Base-by-base conservation (phyloP, 1,140 invertebrate species). In the Drosophila elegans region DNA sequence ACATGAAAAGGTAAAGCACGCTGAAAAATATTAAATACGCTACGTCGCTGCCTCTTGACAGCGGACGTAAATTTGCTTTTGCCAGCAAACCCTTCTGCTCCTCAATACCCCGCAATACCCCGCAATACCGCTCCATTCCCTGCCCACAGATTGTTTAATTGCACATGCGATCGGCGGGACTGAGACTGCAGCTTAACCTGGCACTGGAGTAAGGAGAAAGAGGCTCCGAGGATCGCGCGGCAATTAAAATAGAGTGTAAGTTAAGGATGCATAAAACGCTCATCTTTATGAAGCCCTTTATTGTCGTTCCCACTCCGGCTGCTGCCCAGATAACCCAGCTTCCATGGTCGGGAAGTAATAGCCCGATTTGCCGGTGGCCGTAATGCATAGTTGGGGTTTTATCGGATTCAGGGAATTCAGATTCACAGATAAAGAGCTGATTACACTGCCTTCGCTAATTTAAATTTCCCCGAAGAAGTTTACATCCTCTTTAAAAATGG, bases 21-120 rank as follows among this genome's bases (percentile, higher is more conserved):
- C 82, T 88, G 80, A 90, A 91, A 91, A 91, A 91, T 91, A 90
- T 91, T 91, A 91, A 91, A 91, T 91, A 91, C 88, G 88, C 88
- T 81, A 80, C 80, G 83, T 84, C 80, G 88, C 82, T 88, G 88
- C 78, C 88, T 91, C 86, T 82, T 91, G 89, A 91, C 89, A 91
- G 89, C 83, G 81, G 72, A 91, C 89, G 89, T 91, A 91, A 91
- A 91, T 91, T 91, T 91, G 78, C 84, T 89, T 89, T 89, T 89
- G 84, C 73, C 80, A 54, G 52, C 38, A 25, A 53, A 53, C 52
- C 71, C 13, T 25, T 54, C 2, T 11, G 38, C 11, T 36, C 9
- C 2, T 7, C 51, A 10, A 3, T 52, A 41, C 46, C 29, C 16
- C 16, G 0, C 16, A 21, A 21, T 21, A 21, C 16, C 16, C 16